phyloP scores from a whole-genome alignment of 2,888 invertebrate genomes.

The Timandra comae region DNA sequence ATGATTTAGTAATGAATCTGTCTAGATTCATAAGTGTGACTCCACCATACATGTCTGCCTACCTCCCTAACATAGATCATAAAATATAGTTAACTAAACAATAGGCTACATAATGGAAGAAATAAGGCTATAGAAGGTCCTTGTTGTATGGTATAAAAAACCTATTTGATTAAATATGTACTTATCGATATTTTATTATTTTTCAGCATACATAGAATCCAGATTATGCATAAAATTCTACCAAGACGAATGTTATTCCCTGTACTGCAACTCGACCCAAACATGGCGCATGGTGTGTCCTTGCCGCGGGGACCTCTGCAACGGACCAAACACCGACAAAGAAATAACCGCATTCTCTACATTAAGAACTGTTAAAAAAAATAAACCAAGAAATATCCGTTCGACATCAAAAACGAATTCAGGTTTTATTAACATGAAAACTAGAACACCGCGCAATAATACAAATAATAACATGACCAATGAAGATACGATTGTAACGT shows the following conservation, averaged over 20 bases:
- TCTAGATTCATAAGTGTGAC: too few species aligned
- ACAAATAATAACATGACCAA: constrained; percentile 8
- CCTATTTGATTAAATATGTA: too few species aligned
- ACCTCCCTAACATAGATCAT: too few species aligned
- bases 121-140: too few species aligned
- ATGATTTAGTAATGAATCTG: too few species aligned
- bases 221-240: constrained; percentile 63
- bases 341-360: constrained; percentile 51
- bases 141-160: too few species aligned
- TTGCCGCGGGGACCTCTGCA: constrained; percentile 62
- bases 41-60: too few species aligned
- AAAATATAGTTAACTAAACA: too few species aligned
- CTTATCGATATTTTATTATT: too few species aligned
- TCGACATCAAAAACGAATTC: constrained; percentile 3
- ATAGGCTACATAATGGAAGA: too few species aligned
- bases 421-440: constrained; percentile 20
- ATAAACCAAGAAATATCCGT: constrained; percentile 9
- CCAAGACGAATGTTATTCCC: constrained; percentile 64
- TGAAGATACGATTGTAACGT: constrained; percentile 1
- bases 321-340: constrained; percentile 52
- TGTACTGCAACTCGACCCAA: constrained; percentile 59
- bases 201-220: constrained; percentile 56
- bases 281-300: constrained; percentile 65
- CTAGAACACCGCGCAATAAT: constrained; percentile 11
- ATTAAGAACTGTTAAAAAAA: constrained; percentile 34